Conservation (phyloP, 2,797 vertebrate genomes). For the Micrastur ruficollis region DNA sequence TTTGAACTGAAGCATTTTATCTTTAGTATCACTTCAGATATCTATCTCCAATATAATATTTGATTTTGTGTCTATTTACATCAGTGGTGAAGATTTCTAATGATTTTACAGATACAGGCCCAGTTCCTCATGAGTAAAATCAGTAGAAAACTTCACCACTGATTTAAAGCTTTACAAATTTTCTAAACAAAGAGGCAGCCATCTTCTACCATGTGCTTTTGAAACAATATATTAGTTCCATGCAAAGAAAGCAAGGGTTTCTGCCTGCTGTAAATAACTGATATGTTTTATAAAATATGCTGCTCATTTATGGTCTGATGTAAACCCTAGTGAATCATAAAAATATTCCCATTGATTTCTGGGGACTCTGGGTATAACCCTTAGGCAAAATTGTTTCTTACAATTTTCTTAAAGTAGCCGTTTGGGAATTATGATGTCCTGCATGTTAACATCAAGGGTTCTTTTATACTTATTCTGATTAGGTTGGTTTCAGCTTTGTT, state of each 20-base stretch:
- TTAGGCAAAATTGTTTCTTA: not conserved
- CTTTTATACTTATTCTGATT: not conserved
- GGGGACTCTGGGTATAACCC: not conserved
- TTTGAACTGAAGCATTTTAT: not conserved
- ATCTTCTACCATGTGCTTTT: not conserved
- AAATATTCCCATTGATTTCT: not conserved
- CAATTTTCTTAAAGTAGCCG: not conserved
- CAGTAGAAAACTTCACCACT: not conserved
- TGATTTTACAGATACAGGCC: not conserved
- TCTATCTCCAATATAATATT: not conserved
- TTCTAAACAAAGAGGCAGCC: not conserved
- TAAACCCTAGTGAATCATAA: not conserved
- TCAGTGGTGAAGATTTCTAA: not conserved
- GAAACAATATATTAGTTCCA: not conserved
- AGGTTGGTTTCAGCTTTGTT: conserved; percentile 9
- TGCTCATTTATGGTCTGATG: not conserved
- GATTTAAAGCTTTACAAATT: not conserved
- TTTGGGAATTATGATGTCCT: not conserved
- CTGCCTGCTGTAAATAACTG: not conserved
- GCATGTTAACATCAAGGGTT: not conserved
- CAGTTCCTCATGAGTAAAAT: not conserved
- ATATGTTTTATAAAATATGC: not conserved
- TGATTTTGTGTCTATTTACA: not conserved
- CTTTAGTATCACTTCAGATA: not conserved
- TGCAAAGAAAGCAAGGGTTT: not conserved